phyloP scores from a whole-genome alignment of 2,113 vertebrate species.

The Vanacampus margaritifer region DNA sequence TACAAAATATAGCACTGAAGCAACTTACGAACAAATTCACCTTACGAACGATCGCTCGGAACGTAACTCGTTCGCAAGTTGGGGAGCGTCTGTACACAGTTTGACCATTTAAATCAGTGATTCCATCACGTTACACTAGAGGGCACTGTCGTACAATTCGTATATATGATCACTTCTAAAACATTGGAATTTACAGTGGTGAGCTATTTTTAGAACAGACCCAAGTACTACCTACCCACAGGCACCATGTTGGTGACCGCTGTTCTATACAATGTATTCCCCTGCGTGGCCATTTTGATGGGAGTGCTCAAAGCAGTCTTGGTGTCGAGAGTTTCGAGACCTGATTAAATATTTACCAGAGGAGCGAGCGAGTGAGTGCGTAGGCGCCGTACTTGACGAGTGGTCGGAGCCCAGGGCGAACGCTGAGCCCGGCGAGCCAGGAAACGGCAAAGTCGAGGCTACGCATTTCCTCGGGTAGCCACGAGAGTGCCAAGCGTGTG shows the following conservation, averaged over 20 bases:
- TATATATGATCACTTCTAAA: neutral
- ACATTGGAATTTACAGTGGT: neutral
- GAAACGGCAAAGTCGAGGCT: slow-evolving; percentile 34
- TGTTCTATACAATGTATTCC: neutral
- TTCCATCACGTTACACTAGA: too few relatives aligned
- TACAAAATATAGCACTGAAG: too few relatives aligned
- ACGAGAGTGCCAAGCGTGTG: slow-evolving; percentile 29
- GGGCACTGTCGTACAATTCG: too few relatives aligned
- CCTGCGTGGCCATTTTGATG: neutral
- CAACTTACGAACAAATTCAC: too few relatives aligned
- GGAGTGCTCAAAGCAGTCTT: slow-evolving; percentile 1
- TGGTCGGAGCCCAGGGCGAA: slow-evolving; percentile 49
- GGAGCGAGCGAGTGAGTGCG: slow-evolving; percentile 14
- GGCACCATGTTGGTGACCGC: neutral
- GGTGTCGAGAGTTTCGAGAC: slow-evolving; percentile 31
- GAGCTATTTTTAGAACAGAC: neutral
- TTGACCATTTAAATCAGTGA: too few relatives aligned
- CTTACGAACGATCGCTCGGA: too few relatives aligned
- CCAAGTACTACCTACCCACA: neutral
- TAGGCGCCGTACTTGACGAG: slow-evolving; percentile 21
- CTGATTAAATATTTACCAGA: slow-evolving; percentile 61
- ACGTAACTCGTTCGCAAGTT: too few relatives aligned
- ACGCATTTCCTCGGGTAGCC: slow-evolving; percentile 21
- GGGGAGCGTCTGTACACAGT: too few relatives aligned
- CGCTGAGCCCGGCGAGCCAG: slow-evolving; percentile 19